Evolutionary conservation across 1,140 invertebrate genomes (phyloP).

Genomic region (Drosophila nigrodunni): DNA sequence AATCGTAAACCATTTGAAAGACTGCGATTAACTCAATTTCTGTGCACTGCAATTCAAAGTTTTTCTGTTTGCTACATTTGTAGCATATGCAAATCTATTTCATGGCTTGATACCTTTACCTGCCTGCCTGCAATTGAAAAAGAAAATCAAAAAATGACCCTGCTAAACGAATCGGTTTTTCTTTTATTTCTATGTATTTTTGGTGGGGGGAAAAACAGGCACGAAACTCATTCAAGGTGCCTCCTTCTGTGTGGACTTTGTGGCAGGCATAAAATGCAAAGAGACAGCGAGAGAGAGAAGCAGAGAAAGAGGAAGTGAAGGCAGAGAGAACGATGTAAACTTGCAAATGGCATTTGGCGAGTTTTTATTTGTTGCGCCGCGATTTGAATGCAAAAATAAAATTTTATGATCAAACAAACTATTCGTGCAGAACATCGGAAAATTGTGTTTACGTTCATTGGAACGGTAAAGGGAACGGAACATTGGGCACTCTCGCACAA

Average conservation of each 20-base stretch:
- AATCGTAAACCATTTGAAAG: no score
- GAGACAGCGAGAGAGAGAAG: background rate
- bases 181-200: background rate
- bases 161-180: conserved; percentile 4
- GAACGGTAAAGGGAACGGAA: conserved; percentile 48
- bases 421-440: conserved; percentile 81
- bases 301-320: background rate
- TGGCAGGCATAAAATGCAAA: conserved; percentile 6
- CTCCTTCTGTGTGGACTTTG: conserved; percentile 13
- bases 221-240: conserved; percentile 21
- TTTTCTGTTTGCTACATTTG: background rate
- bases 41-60: background rate
- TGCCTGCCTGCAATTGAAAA: background rate
- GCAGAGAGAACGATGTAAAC: conserved; percentile 28
- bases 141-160: conserved; percentile 12
- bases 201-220: background rate
- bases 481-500: conserved; percentile 34
- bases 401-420: conserved; percentile 82
- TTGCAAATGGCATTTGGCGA: conserved; percentile 59
- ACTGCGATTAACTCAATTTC: background rate
- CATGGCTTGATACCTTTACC: conserved; percentile 15
- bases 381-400: conserved; percentile 81
- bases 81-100: conserved; percentile 19
- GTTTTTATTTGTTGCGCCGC: conserved; percentile 60
- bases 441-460: conserved; percentile 76